Evolutionary conservation across 1,140 invertebrate species (phyloP), one percentile per base, ranked within the genome.

Genomic region (Pomacea maculata): DNA sequence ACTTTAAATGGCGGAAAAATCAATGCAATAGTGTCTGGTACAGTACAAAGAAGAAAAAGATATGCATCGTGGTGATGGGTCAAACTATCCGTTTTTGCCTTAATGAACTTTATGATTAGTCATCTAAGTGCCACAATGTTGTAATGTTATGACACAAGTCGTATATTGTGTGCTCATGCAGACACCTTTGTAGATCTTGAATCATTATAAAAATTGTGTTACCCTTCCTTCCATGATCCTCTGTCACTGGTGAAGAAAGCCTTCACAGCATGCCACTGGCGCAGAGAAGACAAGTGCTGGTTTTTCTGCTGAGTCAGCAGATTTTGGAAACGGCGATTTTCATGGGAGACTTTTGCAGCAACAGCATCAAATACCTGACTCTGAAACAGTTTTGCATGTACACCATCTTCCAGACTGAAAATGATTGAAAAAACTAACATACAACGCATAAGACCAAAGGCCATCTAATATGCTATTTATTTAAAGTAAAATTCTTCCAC

Each of bases 191-290:
- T 45, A 45, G 34, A 45, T 6, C 34, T 45, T 45, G 34, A 2
- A 45, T 45, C 34, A 45, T 0, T 52, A 45, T 45, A 45, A 45
- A 45, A 45, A 45, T 4, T 45, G 34, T 67, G 81, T 72, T 79
- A 90, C 95, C 94, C 54, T 93, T 95, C 73, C 93, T 89, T 90
- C 94, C 94, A 94, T 19, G 93, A 92, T 72, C 94, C 94, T 79
- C 94, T 87, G 54, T 93, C 92, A 76, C 94, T 93, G 55, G 90
- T 92, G 80, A 94, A 92, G 82, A 90, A 91, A 81, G 93, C 91
- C 84, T 93, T 93, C 65, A 92, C 89, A 34, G 91, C 91, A 85
- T 92, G 91, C 94, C 94, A 94, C 79, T 92, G 91, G 70, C 92
- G 90, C 76, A 92, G 88, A 64, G 92, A 92, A 68, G 92, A 88